phyloP scores from a whole-genome alignment of 2,797 vertebrate species.

The Galago senegalensis region DNA sequence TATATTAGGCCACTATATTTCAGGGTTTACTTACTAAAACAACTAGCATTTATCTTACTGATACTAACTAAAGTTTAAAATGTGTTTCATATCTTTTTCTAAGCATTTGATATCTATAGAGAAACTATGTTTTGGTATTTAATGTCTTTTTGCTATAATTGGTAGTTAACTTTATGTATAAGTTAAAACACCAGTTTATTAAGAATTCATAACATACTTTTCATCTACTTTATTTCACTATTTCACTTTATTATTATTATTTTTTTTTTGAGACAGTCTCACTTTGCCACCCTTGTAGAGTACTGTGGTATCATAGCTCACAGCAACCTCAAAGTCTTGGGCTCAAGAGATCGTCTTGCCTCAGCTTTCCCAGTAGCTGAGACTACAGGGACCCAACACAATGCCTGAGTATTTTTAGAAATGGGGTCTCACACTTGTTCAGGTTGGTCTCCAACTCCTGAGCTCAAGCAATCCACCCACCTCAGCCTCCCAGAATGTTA shows the following conservation, averaged over 20 bases:
- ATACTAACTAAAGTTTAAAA: conserved; percentile 24
- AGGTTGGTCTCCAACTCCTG: too few relatives aligned
- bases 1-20: neutral
- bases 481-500: too few relatives aligned
- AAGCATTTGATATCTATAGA: conserved; percentile 21
- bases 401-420: too few relatives aligned
- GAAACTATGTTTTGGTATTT: neutral
- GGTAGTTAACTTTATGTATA: neutral
- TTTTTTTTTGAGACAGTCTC: too few relatives aligned
- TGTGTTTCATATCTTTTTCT: neutral
- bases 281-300: too few relatives aligned
- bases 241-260: neutral
- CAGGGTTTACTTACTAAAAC: neutral
- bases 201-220: neutral
- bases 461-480: too few relatives aligned
- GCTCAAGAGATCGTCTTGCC: too few relatives aligned
- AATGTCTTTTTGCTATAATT: neutral
- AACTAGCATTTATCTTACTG: neutral
- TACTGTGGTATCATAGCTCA: too few relatives aligned
- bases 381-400: too few relatives aligned
- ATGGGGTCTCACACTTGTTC: too few relatives aligned
- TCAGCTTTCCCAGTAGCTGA: too few relatives aligned
- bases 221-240: neutral
- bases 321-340: too few relatives aligned
- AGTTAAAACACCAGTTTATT: neutral